These are phyloP conservation scores for Gonocerus acuteangulatus DNA, from an alignment of 2,888 invertebrate genomes.

Conservation along the genomic window DNA sequence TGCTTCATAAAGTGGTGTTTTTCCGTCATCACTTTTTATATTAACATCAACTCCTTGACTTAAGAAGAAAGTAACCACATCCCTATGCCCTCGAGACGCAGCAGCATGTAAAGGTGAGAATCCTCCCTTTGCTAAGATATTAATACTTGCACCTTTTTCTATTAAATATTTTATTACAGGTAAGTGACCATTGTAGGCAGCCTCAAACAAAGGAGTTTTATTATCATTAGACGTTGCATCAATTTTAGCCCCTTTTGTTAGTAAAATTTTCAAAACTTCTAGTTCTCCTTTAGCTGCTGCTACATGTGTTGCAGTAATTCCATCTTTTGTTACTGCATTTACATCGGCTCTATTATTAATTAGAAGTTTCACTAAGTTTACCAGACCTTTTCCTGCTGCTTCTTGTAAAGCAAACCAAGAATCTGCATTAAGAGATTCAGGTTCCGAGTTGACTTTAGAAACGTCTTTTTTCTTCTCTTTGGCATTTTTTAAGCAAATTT, in stretches of 20 bases:
- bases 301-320: background rate
- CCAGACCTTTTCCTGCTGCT: background rate
- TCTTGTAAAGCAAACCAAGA: background rate
- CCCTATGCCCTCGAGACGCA: background rate
- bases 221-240: background rate
- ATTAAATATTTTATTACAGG: background rate
- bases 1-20: background rate
- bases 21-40: background rate
- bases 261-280: background rate
- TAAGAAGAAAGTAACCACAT: background rate
- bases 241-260: background rate
- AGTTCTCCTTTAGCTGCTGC: background rate
- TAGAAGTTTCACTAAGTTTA: background rate
- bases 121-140: background rate
- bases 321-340: background rate
- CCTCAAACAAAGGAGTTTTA: slow-evolving; percentile 6
- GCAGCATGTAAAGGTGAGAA: background rate
- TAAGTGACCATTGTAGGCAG: background rate
- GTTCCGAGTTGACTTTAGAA: too few relatives aligned
- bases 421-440: background rate
- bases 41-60: background rate
- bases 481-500: too few relatives aligned
- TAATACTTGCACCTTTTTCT: background rate
- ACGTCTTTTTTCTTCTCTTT: too few relatives aligned
- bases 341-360: background rate